Conservation (phyloP, 2,113 vertebrate genomes). For the Vulpes vulpes region DNA sequence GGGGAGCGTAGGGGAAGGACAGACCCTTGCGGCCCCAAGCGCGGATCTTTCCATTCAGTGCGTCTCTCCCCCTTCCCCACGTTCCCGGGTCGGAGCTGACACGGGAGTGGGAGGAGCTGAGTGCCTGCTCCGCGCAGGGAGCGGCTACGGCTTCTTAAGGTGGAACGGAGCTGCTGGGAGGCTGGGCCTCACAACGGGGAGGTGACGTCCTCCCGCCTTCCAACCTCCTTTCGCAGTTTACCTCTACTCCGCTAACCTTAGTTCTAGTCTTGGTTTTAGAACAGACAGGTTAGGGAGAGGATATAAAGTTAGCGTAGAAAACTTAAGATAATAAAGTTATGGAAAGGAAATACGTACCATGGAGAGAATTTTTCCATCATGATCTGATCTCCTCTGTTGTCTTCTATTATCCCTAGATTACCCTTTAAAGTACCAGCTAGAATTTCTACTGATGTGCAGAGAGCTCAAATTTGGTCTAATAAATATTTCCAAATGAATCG, state of each 20-base stretch:
- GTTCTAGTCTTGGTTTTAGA: not conserved
- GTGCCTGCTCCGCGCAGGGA: not conserved
- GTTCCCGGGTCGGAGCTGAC: conserved; percentile 61
- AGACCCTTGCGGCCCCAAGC: not conserved
- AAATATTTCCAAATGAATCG: not conserved
- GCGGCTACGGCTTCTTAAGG: conserved; percentile 74
- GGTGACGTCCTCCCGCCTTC: not conserved
- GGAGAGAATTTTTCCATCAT: conserved; percentile 15
- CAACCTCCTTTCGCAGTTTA: not conserved
- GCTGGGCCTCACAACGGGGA: not conserved
- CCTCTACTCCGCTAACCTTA: not conserved
- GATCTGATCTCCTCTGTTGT: not conserved
- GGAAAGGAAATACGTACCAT: not conserved
- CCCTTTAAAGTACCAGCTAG: not conserved
- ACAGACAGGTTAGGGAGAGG: not conserved
- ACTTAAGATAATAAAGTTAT: not conserved
- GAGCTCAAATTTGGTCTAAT: conserved; percentile 10
- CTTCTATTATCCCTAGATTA: not conserved
- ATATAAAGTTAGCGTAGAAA: not conserved
- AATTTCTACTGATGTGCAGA: not conserved
- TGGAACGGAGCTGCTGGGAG: conserved; percentile 30
- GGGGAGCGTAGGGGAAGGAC: not conserved
- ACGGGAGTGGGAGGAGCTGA: conserved; percentile 74
- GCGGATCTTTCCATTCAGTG: conserved; percentile 62
- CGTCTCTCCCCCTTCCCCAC: conserved; percentile 66